Percentiles rank a stretch among this genome's conserved stretches.
phyloP scores from a whole-genome alignment of 2,888 invertebrate genomes.

The Girardia tigrina region DNA sequence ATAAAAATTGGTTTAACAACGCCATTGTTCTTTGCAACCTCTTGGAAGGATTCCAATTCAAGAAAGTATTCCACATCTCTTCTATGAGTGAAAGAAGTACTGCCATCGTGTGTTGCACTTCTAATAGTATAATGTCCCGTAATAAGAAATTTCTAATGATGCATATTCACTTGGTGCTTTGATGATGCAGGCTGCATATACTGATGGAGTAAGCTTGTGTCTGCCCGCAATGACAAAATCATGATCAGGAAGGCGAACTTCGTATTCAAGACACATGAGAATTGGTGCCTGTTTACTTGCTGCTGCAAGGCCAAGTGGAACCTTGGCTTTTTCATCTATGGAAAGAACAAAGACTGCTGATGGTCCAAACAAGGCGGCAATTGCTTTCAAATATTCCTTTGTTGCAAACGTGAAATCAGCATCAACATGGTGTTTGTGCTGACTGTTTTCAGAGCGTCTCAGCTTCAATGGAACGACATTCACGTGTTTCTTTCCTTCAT shows the following conservation, averaged over 20 bases:
- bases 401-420: background rate
- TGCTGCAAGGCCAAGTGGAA: slow-evolving; percentile 46
- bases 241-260: slow-evolving; percentile 28
- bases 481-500: slow-evolving; percentile 24
- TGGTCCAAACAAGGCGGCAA: slow-evolving; percentile 21
- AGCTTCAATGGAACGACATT: slow-evolving; percentile 37
- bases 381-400: slow-evolving; percentile 9
- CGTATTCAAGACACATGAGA: slow-evolving; percentile 38
- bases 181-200: background rate
- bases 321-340: slow-evolving; percentile 45
- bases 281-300: slow-evolving; percentile 47
- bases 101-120: background rate
- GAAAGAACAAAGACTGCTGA: slow-evolving; percentile 41
- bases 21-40: slow-evolving; percentile 11
- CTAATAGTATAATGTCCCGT: background rate
- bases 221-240: slow-evolving; percentile 40
- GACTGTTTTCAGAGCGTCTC: slow-evolving; percentile 33
- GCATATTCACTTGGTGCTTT: background rate
- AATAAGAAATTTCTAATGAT: background rate
- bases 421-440: slow-evolving; percentile 39
- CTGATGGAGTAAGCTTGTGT: slow-evolving; percentile 42
- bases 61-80: too few relatives aligned
- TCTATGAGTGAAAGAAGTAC: background rate
- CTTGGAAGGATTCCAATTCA: background rate
- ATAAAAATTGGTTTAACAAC: background rate